Percentiles rank a stretch among this genome's conserved stretches.
phyloP scores from a whole-genome alignment of 2,888 invertebrate genomes.

The Podotricha telesiphe region DNA sequence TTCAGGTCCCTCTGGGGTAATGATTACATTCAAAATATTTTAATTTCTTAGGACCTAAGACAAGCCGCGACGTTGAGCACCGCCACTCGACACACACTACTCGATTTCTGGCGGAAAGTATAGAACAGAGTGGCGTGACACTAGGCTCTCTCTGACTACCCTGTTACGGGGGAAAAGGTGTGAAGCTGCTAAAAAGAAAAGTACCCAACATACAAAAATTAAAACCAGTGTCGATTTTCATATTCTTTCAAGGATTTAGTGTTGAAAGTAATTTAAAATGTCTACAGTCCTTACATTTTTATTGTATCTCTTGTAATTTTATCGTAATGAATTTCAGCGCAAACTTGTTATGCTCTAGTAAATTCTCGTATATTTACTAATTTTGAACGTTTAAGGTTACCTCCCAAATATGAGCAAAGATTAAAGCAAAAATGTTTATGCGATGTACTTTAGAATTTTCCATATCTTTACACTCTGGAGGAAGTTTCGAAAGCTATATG shows the following conservation, averaged over 20 bases:
- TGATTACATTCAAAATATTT: no score
- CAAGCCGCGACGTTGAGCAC: no score
- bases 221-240: neutral
- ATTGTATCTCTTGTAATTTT: neutral
- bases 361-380: neutral
- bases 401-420: slow-evolving; percentile 4
- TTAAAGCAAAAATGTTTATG: slow-evolving; percentile 6
- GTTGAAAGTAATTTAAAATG: neutral
- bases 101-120: no score
- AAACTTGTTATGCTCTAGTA: slow-evolving; percentile 19
- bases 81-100: no score
- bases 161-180: no score
- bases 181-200: no score
- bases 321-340: neutral
- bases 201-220: no score
- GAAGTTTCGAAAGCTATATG: slow-evolving; percentile 29
- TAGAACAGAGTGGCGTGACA: no score
- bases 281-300: neutral
- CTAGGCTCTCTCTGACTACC: no score
- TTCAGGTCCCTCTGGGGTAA: no score
- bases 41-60: no score
- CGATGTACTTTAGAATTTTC: neutral
- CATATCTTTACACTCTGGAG: slow-evolving; percentile 22
- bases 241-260: neutral
- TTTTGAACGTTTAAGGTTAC: slow-evolving; percentile 15